Percentiles rank a stretch among this genome's conserved stretches.
Evolutionary conservation across 2,113 vertebrate species (phyloP).

Genomic region (Vanacampus margaritifer): DNA sequence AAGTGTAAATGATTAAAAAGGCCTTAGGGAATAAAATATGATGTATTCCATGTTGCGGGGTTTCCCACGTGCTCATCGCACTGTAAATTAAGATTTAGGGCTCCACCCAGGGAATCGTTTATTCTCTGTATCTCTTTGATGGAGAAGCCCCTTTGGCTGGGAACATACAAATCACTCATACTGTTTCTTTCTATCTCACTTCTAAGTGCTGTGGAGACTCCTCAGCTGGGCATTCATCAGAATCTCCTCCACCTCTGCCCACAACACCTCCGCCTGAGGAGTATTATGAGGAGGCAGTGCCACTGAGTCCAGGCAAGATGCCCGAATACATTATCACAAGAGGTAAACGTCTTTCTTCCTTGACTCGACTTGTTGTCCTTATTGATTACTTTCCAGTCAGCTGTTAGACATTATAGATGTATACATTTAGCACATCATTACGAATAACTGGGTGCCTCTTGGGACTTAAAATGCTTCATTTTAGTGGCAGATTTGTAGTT

Average conservation of each 20-base stretch:
- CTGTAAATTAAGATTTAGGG: slow-evolving; percentile 9
- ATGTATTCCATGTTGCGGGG: slow-evolving; percentile 23
- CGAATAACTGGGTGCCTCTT: background rate
- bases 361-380: slow-evolving; percentile 16
- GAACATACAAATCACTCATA: slow-evolving; percentile 4
- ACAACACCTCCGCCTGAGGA: slow-evolving; percentile 92
- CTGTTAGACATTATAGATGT: slow-evolving; percentile 13
- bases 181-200: slow-evolving; percentile 29
- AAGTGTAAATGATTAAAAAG: slow-evolving; percentile 4
- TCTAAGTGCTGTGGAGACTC: slow-evolving; percentile 38
- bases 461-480: background rate
- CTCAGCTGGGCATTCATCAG: slow-evolving; percentile 40
- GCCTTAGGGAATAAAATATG: slow-evolving; percentile 19
- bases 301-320: slow-evolving; percentile 84
- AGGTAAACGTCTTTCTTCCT: slow-evolving; percentile 73
- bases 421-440: background rate
- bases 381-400: slow-evolving; percentile 1
- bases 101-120: slow-evolving; percentile 20
- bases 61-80: slow-evolving; percentile 40
- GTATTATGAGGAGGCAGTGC: slow-evolving; percentile 95
- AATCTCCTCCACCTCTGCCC: slow-evolving; percentile 86
- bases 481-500: background rate
- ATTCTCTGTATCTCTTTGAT: slow-evolving; percentile 28
- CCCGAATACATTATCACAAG: slow-evolving; percentile 92
- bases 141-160: slow-evolving; percentile 15